These are phyloP conservation scores for Drosophila micromelanica DNA, from an alignment of 1,140 invertebrate species.

Conservation along the genomic window DNA sequence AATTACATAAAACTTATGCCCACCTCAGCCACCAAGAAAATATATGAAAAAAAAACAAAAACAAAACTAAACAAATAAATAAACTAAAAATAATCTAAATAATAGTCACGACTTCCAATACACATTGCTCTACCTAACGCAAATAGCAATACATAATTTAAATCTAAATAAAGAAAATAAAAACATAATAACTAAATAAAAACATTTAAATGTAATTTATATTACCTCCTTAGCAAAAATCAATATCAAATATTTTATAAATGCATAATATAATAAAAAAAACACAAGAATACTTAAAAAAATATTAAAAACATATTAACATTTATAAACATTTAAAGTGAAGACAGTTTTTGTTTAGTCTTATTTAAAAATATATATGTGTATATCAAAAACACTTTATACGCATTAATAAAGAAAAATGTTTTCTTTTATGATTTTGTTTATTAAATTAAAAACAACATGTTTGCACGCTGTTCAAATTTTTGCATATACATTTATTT, in stretches of 20 bases:
- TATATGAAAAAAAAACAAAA: conserved; percentile 23
- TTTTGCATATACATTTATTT: conserved; percentile 12
- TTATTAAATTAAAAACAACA: conserved; percentile 32
- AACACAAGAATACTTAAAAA: conserved; percentile 37
- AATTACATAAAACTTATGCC: conserved; percentile 63
- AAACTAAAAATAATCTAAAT: conserved; percentile 25
- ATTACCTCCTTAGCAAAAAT: conserved; percentile 83
- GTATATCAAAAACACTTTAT: conserved; percentile 22
- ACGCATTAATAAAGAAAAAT: neutral
- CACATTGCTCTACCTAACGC: conserved; percentile 45
- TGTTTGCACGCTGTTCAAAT: conserved; percentile 51
- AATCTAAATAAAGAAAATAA: conserved; percentile 46
- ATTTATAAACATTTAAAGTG: conserved; percentile 47
- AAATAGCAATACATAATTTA: conserved; percentile 61
- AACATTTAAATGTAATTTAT: conserved; percentile 81
- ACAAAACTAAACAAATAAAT: conserved; percentile 14
- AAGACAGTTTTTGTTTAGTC: conserved; percentile 76
- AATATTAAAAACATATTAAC: conserved; percentile 50
- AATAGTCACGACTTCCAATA: conserved; percentile 67
- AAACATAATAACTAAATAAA: conserved; percentile 41
- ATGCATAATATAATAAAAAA: conserved; percentile 48
- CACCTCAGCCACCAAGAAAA: conserved; percentile 79
- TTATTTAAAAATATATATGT: conserved; percentile 32
- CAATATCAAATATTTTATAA: conserved; percentile 62
- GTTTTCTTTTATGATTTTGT: conserved; percentile 35